Base-by-base conservation (phyloP, 2,797 vertebrate genomes). In the Limosa lapponica region DNA sequence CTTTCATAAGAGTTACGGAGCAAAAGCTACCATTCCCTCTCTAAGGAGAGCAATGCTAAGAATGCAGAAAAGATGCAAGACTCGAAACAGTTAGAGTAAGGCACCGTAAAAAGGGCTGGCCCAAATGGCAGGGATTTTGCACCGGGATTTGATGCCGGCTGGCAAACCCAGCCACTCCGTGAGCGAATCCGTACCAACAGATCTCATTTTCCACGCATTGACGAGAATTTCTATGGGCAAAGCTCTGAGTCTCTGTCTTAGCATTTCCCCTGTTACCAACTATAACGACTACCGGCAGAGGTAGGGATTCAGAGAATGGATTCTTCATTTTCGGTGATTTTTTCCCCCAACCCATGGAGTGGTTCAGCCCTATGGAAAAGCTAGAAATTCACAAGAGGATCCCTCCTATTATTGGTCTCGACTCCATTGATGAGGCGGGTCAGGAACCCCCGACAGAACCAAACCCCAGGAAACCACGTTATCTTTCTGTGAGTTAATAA, bases 1-100 rank as follows among this genome's bases (percentile, higher is more conserved):
- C 37, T 94, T 96, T 95, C 61, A 20, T 73, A 92, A 95, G 86
- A 93, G 17, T 88, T 95, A 96, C 1, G 36, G 92, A 94, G 92
- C 77, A 91, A 84, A 93, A 95, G 71, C 91, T 90, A 91, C 52
- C 62, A 71, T 46, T 52, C 43, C 82, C 84, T 94, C 64, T 83
- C 90, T 74, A 83, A 71, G 91, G 74, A 87, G 36, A 87, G 49
- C 54, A 95, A 86, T 24, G 87, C 73, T 94, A 95, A 81, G 79
- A 84, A 97, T 65, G 78, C 61, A 95, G 87, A 90, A 91, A 70
- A 88, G 82, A 90, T 90, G 84, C 34, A 89, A 90, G 73, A 80
- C 94, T 97, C 8, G 1, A 80, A 90, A 93, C 66, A 91, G 88
- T 89, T 79, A 89, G 82, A 80, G 49, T 77, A 95, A 95, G 82